Percentiles rank a stretch among this genome's conserved stretches.
Evolutionary conservation across 1,140 invertebrate genomes (phyloP).

Genomic region (Carcinoscorpius rotundicauda): DNA sequence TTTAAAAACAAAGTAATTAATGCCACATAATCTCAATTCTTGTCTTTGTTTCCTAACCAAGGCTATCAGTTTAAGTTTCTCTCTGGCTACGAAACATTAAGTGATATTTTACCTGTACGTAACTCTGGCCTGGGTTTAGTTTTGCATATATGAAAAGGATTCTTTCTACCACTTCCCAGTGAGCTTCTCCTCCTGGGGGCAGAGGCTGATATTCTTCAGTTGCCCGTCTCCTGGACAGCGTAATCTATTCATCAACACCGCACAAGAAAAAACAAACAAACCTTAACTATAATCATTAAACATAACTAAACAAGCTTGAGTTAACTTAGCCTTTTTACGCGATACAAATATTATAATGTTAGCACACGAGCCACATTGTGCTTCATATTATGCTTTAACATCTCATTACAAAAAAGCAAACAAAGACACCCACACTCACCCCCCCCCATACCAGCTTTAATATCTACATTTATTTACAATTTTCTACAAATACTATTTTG

Average conservation of each 20-base stretch:
- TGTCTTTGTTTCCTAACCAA: too few species aligned
- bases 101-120: constrained; percentile 38
- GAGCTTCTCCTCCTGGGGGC: constrained; percentile 68
- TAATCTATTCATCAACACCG: constrained; percentile 19
- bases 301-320: constrained; percentile 5
- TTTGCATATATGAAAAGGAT: constrained; percentile 96
- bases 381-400: too few species aligned
- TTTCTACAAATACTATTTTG: too few species aligned
- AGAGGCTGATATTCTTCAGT: constrained; percentile 65
- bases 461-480: too few species aligned
- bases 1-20: too few species aligned
- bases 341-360: neutral
- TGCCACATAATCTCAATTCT: too few species aligned
- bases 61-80: too few species aligned
- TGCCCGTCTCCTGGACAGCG: constrained; percentile 45
- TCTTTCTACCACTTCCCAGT: constrained; percentile 92
- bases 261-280: constrained; percentile 15
- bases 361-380: too few species aligned
- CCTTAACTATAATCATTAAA: constrained; percentile 22
- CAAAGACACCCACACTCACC: too few species aligned
- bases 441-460: too few species aligned
- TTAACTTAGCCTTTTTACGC: neutral
- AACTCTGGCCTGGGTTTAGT: constrained; percentile 92
- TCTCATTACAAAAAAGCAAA: too few species aligned
- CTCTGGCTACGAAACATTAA: too few species aligned